Evolutionary conservation across 1,140 invertebrate genomes (phyloP), one percentile per base, ranked within the genome.

Genomic region (Papilio dardanus): DNA sequence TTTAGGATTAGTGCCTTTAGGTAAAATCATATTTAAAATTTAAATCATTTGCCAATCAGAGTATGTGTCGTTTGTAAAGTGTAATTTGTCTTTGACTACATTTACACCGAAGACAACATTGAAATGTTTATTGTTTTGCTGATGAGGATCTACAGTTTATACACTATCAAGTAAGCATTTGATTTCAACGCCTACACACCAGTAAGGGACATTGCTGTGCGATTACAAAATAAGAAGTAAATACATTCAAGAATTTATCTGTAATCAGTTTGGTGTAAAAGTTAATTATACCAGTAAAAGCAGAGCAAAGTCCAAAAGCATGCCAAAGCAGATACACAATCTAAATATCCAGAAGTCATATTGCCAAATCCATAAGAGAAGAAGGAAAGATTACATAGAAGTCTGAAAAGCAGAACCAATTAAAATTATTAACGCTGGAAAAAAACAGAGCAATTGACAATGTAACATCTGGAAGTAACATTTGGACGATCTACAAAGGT

Each of bases 401-500:
- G 7, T 42, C 68, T 71, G 42, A 74, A 71, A 77, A 74, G 71
- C 30, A 65, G 14, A 30, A 12, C 19, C 54, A 12, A 62, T 62
- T 46, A 3, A 28, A 21, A 54, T 35, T 19, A 66, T 69, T 21
- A 31, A 76, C 24, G 16, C 37, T 77, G 67, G 74, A 74, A 31
- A 54, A 37, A 75, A 12, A 37, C 35, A 37, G 33, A 76, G 58
- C 73, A 71, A 79, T 81, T 84, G 84, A 90, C 86, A 88, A 86
- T 81, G 79, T 78, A 85, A 83, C 81, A 85, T 85, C 83, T 82
- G 79, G 71, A 42, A 81, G 85, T 71, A 83, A 85, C 83, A 85
- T 86, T 91, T 93, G 91, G 91, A 93, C 91, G 92, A 93, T 91
- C 92, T 92, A 93, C 84, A 92, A 93, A 93, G 90, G 89, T 93